Base-by-base conservation (phyloP, 2,113 vertebrate species). In the Xenotilapia caudafasciata region DNA sequence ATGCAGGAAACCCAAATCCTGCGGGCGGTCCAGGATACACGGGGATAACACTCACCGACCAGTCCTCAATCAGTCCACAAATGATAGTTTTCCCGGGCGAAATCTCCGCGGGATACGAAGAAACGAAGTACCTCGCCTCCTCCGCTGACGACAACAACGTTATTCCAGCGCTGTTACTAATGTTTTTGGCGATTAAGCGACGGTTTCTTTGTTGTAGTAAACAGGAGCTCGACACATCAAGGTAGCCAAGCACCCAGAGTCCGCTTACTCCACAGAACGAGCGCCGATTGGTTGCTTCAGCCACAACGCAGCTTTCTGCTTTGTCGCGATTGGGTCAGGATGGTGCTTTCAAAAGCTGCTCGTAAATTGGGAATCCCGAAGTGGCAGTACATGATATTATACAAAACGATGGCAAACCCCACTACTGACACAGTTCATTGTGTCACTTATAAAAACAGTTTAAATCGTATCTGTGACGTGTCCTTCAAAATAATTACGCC, bases 121-220 rank as follows among this genome's bases (percentile, higher is more conserved):
- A 49, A 10, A 7, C 21, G 40, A 6, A 7, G 15, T 17, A 19
- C 65, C 40, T 86, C 45, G 19, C 80, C 58, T 47, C 60, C 42
- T 79, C 51, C 5, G 23, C 26, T 3, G 55, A 17, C 9, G 47
- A 79, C 54, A 84, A 31, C 82, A 56, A 33, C 51, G 79, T 79
- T 75, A 80, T 83, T 79, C 80, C 90, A 11, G 65, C 73, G 83
- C 5, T 73, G 85, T 80, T 87, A 45, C 31, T 12, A 47, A n/a
- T 85, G 88, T 91, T 81, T 17, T 17, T 33, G 4, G 28, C 21
- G 84, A 15, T 19, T 55, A 17, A 81, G 79, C 49, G 49, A 68
- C 60, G 73, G 42, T 53, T 89, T 92, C 95, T 96, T 96, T 96
- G 95, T 96, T 93, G 87, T 90, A 5, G 51, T 86, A 82, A 83